Base-by-base conservation (phyloP, 2,888 invertebrate genomes). In the Limenitis camilla region DNA sequence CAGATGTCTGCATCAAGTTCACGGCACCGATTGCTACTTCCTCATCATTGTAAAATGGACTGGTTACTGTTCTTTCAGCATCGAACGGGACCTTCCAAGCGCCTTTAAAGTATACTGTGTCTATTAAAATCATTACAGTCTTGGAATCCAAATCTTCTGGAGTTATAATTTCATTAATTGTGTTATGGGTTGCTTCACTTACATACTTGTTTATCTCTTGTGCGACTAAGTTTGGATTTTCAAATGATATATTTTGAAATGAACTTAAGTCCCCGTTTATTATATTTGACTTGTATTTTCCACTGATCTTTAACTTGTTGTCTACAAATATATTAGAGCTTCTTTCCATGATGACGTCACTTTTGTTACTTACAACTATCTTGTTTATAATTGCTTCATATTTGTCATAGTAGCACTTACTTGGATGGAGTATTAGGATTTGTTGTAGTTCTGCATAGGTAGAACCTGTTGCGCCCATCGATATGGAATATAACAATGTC, bases 61-160 rank as follows among this genome's bases (percentile, higher is more conserved):
- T 69, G 0, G 53, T 11, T 53, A 74, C 70, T 0, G 85, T 84
- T 1, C 76, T 69, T 6, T 68, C 65, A 6, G 63, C 59, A 0
- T 67, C 61, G 44, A 85, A 84, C 0, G 69, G 64, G 1, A 55
- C 56, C 30, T 67, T 65, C 86, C 86, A 87, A 1, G 63, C 47
- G 1, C 82, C 83, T 65, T 79, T 81, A 60, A 85, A 86, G 53
- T 74, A 81, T 35, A 85, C 50, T 3, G 79, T 79, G 46, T 86
- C 86, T 5, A 83, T 62, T 48, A 83, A 66, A 2, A 82, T 58
- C 1, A 81, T 38, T 0, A 61, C 52, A 0, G 72, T 68, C 0
- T 67, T 67, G 19, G 19, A 19, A 5, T 70, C 64, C 7, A 86
- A 53, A 45, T 85, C 85, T 5, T 52, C 62, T 0, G 82, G 63